Base-by-base conservation (phyloP, 30 jellyfish, hydroid and myxozoan genomes). In the Turritopsis rubra region DNA sequence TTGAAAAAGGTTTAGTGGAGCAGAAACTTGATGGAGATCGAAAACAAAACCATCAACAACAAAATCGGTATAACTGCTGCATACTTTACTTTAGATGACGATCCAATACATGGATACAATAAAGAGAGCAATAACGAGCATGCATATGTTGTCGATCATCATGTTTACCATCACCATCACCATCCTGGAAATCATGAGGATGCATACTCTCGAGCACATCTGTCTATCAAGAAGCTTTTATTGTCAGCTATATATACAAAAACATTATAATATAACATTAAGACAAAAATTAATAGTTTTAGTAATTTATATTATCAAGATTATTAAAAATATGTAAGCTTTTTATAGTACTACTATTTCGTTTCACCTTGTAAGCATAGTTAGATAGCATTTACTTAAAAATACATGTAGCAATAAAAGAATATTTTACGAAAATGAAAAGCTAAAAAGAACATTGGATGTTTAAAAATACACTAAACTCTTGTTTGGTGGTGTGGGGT, bases 91-190 rank as follows among this genome's bases (percentile, higher is more conserved):
- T 13, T 41, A 41, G 60, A 41, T 41, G n/a, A 72, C 31, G 83
- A 75, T 21, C 5, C n/a, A 18, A 53, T 23, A 28, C 83, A 75
- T 75, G 65, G n/a, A n/a, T n/a, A n/a, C n/a, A n/a, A 23, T 8
- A 22, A 24, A 23, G 52, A 22, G 13, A 21, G 19, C 7, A 23
- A 76, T 17, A 23, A 23, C 22, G 54, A 28, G 1, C 1, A 23
- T 28, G n/a, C 54, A 23, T 23, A 52, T 23, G 21, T 80, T 80
- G 52, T 52, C 21, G 82, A 31, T n/a, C 85, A 77, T 18, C 85
- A 77, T 52, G 79, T 65, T 26, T 54, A 80, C 53, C 52, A 68
- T 68, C 4, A 68, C 1, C 77, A 68, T 68, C 77, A 68, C 21
- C 77, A 1, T 68, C 77, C 28, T 54, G 66, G 27, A 80, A 18